Conservation (phyloP, 2,113 vertebrate species). For the Rhinogobius similis region DNA sequence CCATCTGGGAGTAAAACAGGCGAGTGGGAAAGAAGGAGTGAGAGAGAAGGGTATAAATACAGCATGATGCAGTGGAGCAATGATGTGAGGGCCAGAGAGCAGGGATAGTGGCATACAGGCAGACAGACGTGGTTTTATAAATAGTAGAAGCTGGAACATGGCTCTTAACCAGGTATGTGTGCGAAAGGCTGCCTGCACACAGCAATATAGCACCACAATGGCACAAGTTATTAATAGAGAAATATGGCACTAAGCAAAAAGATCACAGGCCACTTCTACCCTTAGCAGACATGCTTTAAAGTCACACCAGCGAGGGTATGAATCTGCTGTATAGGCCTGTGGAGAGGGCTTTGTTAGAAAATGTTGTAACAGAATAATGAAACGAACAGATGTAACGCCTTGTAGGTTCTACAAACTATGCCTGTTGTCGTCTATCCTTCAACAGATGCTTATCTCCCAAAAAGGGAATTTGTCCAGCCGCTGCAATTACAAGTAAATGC, state of each 20-base stretch:
- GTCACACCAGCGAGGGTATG: constrained; percentile 45
- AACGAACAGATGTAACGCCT: constrained; percentile 59
- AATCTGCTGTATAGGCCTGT: constrained; percentile 44
- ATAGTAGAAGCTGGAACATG: constrained; percentile 70
- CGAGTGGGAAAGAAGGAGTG: constrained; percentile 40
- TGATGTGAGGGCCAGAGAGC: constrained; percentile 64
- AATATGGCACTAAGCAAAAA: constrained; percentile 67
- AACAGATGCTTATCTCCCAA: constrained; percentile 64
- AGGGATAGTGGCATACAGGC: constrained; percentile 47
- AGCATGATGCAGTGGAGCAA: constrained; percentile 66
- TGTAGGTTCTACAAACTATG: constrained; percentile 46
- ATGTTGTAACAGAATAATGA: constrained; percentile 58
- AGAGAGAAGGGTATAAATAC: constrained; percentile 68
- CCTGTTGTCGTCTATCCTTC: constrained; percentile 52
- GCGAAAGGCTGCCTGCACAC: constrained; percentile 58
- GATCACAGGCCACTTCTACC: constrained; percentile 60
- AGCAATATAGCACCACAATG: constrained; percentile 51
- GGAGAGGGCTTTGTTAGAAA: constrained; percentile 60
- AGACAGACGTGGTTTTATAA: constrained; percentile 71
- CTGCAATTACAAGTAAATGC: constrained; percentile 32
- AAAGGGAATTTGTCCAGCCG: constrained; percentile 46
- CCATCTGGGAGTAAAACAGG: constrained; percentile 55
- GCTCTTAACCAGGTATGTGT: constrained; percentile 75
- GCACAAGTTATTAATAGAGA: constrained; percentile 71
- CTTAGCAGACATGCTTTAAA: constrained; percentile 59